Base-by-base conservation (phyloP, 2,888 invertebrate genomes). In the Anoncus sp. region DNA sequence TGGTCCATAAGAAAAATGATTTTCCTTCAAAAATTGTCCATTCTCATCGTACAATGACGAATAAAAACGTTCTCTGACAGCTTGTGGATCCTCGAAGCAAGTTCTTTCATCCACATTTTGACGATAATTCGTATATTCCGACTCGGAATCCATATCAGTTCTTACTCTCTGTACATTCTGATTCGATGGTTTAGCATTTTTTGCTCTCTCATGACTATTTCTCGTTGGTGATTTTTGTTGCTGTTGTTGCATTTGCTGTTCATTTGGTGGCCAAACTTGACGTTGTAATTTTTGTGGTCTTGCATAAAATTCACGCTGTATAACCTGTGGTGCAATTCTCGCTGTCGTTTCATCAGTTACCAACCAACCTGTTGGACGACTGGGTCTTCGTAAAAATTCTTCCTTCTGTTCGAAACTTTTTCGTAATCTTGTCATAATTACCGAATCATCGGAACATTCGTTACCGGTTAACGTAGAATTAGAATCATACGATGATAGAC, bases 391-490 rank as follows among this genome's bases (percentile, higher is more conserved):
- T 75, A 98, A 93, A 91, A 98, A 98, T 86, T 97, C 97, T 90
- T 97, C 97, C 90, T 97, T 97, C 89, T 97, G 96, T 89, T 97
- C 97, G 86, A 96, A 95, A 87, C 96, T 97, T 90, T 96, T 96
- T 83, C 96, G 94, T 89, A 97, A 93, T 92, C 96, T 94, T 81
- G 94, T 94, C 93, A 96, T 94, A 86, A 94, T 94, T 57, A 95
- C 93, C 74, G 95, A 95, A 91, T 96, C 95, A 89, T 95, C 95
- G 81, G 94, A 92, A 47, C 87, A 86, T 84, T 94, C 94, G 87
- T 94, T 93, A 74, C 94, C 94, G 47, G 95, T 94, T 65, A 95
- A 91, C 60, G 95, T 94, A 67, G 94, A 94, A 87, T 93, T 93
- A 62, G 95, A 95, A 89, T 94, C 95, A 90, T 93, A 94, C 51